Evolutionary conservation across 2,888 invertebrate genomes (phyloP).

Genomic region (Lamellibrachia columna): DNA sequence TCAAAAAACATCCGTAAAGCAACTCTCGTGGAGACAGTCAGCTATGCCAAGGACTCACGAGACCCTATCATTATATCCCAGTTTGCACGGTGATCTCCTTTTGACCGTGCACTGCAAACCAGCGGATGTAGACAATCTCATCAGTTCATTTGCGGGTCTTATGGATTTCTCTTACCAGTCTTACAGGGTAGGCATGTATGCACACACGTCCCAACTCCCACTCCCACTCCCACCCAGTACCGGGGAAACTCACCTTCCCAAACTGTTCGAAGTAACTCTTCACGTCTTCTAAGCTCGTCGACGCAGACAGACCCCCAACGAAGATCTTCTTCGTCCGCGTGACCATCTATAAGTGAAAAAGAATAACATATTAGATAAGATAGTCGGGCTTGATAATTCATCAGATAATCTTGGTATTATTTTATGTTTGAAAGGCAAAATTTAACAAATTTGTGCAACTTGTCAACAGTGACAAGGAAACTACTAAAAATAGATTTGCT

Average conservation of each 20-base stretch:
- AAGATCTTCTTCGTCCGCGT: conserved; percentile 99
- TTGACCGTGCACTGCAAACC: too few species aligned
- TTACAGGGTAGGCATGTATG: neutral
- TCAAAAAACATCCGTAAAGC: neutral
- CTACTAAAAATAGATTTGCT: neutral
- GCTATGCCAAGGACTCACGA: neutral
- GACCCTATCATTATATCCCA: neutral
- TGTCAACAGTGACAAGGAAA: neutral
- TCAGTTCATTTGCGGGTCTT: neutral
- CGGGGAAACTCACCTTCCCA: conserved; percentile 83
- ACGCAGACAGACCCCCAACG: conserved; percentile 98
- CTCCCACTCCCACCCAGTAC: neutral
- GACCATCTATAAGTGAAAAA: conserved; percentile 85
- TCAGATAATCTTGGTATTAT: neutral
- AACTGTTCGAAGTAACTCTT: conserved; percentile 99
- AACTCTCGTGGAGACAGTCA: neutral
- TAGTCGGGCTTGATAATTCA: neutral
- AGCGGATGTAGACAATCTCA: neutral
- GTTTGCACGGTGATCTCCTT: too few species aligned
- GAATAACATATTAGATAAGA: neutral
- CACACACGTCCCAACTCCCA: neutral
- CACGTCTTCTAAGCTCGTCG: conserved; percentile 99
- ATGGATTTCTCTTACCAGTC: neutral
- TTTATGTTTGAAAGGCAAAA: neutral
- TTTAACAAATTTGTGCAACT: neutral